Percentiles rank a stretch among this genome's conserved stretches.
Evolutionary conservation across 2,888 invertebrate genomes (phyloP).

Genomic region (Tyria jacobaeae): DNA sequence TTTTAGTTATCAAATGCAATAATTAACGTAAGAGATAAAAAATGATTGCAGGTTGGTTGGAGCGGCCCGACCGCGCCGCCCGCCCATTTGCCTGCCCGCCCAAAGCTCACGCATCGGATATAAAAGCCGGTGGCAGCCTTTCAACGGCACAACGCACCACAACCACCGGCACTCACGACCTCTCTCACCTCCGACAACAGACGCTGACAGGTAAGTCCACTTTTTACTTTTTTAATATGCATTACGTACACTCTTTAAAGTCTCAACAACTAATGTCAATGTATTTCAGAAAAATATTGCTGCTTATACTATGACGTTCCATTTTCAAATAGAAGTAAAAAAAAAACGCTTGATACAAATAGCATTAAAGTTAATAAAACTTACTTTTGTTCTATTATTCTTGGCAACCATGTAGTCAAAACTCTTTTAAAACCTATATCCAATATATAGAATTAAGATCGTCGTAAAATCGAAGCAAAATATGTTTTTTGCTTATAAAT

Average conservation of each 20-base stretch:
- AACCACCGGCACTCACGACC: constrained; percentile 61
- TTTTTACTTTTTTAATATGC: constrained; percentile 16
- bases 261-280: neutral
- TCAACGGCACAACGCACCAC: constrained; percentile 68
- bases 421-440: no score
- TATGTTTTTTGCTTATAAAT: neutral
- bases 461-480: no score
- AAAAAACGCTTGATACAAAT: no score
- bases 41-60: constrained; percentile 33
- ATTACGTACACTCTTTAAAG: constrained; percentile 8
- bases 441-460: no score
- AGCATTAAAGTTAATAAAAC: no score
- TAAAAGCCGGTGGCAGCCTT: constrained; percentile 65
- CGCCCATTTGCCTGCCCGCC: constrained; percentile 46
- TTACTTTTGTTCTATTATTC: no score
- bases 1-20: neutral
- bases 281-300: no score
- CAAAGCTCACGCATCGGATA: constrained; percentile 55
- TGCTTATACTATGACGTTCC: no score
- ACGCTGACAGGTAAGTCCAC: constrained; percentile 60
- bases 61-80: constrained; percentile 32
- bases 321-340: no score
- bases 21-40: constrained; percentile 18
- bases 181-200: constrained; percentile 49
- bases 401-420: no score